These are phyloP conservation scores for Pollenia amentaria DNA, from an alignment of 2,888 invertebrate genomes.

Conservation along the genomic window DNA sequence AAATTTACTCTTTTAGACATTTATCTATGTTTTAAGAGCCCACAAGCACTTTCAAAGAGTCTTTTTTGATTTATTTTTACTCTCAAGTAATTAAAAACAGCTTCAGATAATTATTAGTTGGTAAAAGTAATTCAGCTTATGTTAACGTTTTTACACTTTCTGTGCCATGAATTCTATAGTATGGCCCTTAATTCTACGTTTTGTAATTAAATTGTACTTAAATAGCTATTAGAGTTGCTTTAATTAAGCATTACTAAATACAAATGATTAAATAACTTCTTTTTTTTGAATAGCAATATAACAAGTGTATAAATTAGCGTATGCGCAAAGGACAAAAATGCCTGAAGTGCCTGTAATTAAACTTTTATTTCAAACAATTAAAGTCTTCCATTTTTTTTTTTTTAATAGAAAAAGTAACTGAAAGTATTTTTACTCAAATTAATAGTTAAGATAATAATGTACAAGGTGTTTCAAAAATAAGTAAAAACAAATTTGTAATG, in stretches of 20 bases:
- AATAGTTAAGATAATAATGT: no score
- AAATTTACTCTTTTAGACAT: background rate
- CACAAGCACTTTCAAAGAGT: background rate
- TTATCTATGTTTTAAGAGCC: background rate
- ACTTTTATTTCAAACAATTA: constrained; percentile 5
- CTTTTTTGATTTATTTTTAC: background rate
- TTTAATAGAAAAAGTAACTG: no score
- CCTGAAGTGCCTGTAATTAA: constrained; percentile 6
- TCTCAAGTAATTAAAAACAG: constrained; percentile 20
- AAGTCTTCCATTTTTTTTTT: background rate
- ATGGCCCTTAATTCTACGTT: constrained; percentile 18
- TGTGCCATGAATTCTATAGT: constrained; percentile 22
- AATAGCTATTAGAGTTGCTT: constrained; percentile 35
- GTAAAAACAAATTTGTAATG: background rate
- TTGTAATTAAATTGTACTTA: constrained; percentile 50
- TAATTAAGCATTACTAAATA: background rate
- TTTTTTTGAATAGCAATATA: background rate
- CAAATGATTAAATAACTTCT: background rate
- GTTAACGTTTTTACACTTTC: constrained; percentile 8
- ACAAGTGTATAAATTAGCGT: background rate
- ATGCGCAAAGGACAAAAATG: background rate
- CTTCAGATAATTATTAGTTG: constrained; percentile 39
- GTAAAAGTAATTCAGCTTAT: background rate
- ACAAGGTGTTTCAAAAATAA: no score
- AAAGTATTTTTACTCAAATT: no score